Percentiles rank a stretch among this genome's conserved stretches.
These are phyloP conservation scores for Yponomeuta malinellus DNA, from an alignment of 2,888 invertebrate species.

Conservation along the genomic window DNA sequence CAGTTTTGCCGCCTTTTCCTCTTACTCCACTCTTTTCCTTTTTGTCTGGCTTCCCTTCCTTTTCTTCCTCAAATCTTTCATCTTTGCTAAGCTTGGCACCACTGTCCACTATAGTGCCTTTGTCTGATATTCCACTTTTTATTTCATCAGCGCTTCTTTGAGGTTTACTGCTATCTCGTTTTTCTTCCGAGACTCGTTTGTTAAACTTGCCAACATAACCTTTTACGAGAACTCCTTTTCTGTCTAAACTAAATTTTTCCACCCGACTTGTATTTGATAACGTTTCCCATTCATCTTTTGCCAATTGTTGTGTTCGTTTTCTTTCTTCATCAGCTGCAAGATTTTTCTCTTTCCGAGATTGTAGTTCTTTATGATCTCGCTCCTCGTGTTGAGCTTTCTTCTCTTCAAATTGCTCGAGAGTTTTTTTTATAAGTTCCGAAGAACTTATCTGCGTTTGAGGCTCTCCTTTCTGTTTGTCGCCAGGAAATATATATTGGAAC, in stretches of 20 bases:
- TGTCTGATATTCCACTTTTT: background rate
- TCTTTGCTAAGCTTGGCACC: background rate
- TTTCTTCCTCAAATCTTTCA: background rate
- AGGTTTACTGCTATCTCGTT: too few relatives aligned
- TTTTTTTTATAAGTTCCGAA: slow-evolving; percentile 42
- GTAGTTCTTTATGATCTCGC: too few relatives aligned
- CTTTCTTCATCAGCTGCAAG: slow-evolving; percentile 25
- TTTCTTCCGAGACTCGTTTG: too few relatives aligned
- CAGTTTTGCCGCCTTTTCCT: background rate
- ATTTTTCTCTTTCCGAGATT: too few relatives aligned
- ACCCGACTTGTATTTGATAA: background rate
- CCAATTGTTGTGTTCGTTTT: slow-evolving; percentile 6
- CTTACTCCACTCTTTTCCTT: background rate
- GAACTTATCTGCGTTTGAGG: slow-evolving; percentile 32
- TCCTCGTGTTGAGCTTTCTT: slow-evolving; percentile 21
- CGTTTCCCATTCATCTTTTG: background rate
- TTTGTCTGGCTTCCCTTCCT: background rate
- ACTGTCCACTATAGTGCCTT: background rate
- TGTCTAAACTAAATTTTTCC: background rate
- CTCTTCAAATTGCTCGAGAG: slow-evolving; percentile 32
- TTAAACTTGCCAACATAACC: background rate
- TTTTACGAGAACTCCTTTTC: background rate
- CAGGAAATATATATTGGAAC: background rate
- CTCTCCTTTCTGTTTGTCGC: background rate
- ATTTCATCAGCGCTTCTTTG: too few relatives aligned